A percentile compares a stretch with the other conserved stretches of the same genome.
phyloP scores from a whole-genome alignment of 2,888 invertebrate genomes.

The Galerucella pusilla region DNA sequence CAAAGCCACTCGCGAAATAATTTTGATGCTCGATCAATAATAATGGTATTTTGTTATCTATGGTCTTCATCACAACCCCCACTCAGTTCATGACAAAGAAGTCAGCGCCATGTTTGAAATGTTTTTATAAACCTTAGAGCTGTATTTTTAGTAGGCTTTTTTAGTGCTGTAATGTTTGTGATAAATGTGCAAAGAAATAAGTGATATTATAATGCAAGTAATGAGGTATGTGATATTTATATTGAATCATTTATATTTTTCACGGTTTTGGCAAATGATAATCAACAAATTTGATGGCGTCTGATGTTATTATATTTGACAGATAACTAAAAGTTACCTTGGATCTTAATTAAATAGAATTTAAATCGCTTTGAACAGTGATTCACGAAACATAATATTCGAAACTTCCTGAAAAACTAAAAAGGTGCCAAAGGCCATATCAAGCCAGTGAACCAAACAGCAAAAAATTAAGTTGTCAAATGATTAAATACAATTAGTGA shows the following conservation, averaged over 20 bases:
- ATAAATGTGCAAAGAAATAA: not conserved
- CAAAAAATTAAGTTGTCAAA: conserved; percentile 16
- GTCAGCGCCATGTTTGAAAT: no score
- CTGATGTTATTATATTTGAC: not conserved
- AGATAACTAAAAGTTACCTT: conserved; percentile 6
- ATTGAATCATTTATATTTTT: not conserved
- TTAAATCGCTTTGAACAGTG: conserved; percentile 1
- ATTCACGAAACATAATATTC: conserved; percentile 1
- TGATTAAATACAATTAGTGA: conserved; percentile 4
- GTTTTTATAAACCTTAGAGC: no score
- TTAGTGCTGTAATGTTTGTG: no score
- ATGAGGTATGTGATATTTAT: not conserved
- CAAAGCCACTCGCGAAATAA: no score
- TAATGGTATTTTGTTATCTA: no score
- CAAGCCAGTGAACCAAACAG: conserved; percentile 34
- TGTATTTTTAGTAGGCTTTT: no score
- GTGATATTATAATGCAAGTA: no score
- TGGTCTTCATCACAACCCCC: no score
- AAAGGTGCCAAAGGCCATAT: conserved; percentile 40
- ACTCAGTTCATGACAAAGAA: no score
- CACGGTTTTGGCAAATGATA: not conserved
- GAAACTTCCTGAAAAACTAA: conserved; percentile 26
- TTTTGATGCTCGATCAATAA: no score
- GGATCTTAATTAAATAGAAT: not conserved
- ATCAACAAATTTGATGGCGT: not conserved